Evolutionary conservation across 1,140 invertebrate genomes (phyloP).

Genomic region (Dreissena polymorpha): DNA sequence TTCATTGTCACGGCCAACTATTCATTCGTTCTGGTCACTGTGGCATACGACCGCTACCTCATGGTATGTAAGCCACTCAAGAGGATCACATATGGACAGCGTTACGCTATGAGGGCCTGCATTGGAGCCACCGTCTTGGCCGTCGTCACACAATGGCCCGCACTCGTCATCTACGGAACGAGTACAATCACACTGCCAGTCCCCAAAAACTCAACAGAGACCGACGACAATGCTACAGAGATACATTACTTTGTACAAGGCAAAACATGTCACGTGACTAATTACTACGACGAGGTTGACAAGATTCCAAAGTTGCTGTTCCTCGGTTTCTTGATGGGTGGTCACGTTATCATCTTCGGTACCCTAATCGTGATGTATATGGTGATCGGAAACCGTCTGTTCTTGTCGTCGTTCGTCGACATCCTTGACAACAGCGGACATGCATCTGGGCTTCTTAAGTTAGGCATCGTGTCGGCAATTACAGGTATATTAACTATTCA

Average conservation of each 20-base stretch:
- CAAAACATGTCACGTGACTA: conserved; percentile 28
- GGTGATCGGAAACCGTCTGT: background rate
- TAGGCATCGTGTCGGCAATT: no score
- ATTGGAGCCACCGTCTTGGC: conserved; percentile 5
- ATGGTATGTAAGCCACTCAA: conserved; percentile 42
- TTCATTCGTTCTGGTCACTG: conserved; percentile 38
- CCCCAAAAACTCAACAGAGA: background rate
- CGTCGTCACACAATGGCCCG: conserved; percentile 22
- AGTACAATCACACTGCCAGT: background rate
- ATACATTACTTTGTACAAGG: conserved; percentile 1
- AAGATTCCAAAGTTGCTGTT: conserved; percentile 21
- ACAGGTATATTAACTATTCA: no score
- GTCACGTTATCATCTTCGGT: conserved; percentile 32
- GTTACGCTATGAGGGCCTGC: conserved; percentile 20
- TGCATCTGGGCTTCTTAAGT: no score
- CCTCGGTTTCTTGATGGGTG: conserved; percentile 24
- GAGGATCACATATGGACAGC: background rate
- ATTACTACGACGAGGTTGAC: conserved; percentile 28
- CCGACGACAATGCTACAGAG: background rate
- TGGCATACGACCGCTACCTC: conserved; percentile 38
- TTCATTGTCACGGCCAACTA: conserved; percentile 2
- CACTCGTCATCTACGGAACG: conserved; percentile 32
- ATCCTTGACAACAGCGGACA: no score
- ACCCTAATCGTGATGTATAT: background rate
- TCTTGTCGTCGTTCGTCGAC: background rate